Conservation (phyloP, 2,888 invertebrate species). For the Schizaphis graminum region DNA sequence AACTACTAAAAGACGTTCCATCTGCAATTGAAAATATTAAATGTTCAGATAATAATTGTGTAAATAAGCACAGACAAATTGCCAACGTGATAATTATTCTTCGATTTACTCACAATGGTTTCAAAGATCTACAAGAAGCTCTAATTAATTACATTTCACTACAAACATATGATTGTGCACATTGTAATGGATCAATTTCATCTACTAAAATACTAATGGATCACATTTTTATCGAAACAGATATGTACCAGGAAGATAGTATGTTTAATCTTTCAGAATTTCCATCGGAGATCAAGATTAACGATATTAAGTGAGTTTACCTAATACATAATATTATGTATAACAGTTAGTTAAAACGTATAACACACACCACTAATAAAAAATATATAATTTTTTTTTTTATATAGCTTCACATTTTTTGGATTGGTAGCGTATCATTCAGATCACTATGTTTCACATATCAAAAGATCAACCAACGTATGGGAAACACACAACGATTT, state of each 20-base stretch:
- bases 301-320: neutral
- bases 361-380: neutral
- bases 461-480: conserved; percentile 1
- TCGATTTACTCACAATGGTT: neutral
- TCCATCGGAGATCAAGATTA: neutral
- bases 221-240: conserved; percentile 1
- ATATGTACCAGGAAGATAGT: neutral
- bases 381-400: neutral
- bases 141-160: neutral
- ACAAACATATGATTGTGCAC: conserved; percentile 12
- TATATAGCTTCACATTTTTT: neutral
- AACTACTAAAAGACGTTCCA: conserved; percentile 9
- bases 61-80: neutral
- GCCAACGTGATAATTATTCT: neutral
- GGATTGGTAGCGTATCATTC: neutral
- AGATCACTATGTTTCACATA: conserved; percentile 1
- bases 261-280: neutral
- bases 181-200: conserved; percentile 12
- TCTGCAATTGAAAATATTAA: conserved; percentile 1
- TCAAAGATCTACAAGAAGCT: neutral
- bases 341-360: neutral
- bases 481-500: neutral
- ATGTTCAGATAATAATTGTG: neutral
- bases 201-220: conserved; percentile 7
- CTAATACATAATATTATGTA: neutral